Evolutionary conservation across 2,888 invertebrate genomes (phyloP), one percentile per base, ranked within the genome.

Genomic region (Drosophila hawaiiensis): DNA sequence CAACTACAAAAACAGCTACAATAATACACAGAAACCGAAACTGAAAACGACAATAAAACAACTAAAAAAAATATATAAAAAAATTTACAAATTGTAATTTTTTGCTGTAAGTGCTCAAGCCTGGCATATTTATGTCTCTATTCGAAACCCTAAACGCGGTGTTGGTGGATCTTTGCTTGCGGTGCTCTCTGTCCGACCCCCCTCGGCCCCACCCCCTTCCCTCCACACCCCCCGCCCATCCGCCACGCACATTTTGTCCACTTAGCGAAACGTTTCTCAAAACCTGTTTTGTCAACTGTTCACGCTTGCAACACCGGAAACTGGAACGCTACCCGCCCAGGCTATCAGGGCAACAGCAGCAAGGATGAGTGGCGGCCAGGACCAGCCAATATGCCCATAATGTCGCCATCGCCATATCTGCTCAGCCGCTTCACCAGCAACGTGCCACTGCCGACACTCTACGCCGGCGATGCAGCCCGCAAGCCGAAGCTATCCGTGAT

Each of bases 401-500:
- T 92, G 86, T 92, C 93, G 47, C 92, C 93, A 39, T 93, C 93
- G 76, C 92, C 93, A 19, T 92, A 93, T 75, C 79, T 93, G n/a
- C 85, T 93, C 75, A 93, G 92, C 77, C 93, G 93, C 56, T 93
- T 92, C 73, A 91, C 92, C 76, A 88, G 89, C 79, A 93, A 93
- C 71, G 95, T 97, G 83, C 97, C 97, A 7, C 96, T 97, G 95
- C 96, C 97, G 1, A 97, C 97, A 0, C 94, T 97, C 37, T 97
- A 97, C 92, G 97, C 95, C 80, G 96, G 96, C 55, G 96, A 97
- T 63, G 80, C 93, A 6, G 92, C 94, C 94, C 90, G 92, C 9
- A 93, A 93, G 69, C 93, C 93, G 6, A 93, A 93, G 78, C 78
- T 93, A 4, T 93, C 93, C 7, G 92, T 93, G 12, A 92, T 93